Percentiles rank a stretch among this genome's conserved stretches.
Conservation (phyloP, 2,888 invertebrate species). For the Yponomeuta evonymella region DNA sequence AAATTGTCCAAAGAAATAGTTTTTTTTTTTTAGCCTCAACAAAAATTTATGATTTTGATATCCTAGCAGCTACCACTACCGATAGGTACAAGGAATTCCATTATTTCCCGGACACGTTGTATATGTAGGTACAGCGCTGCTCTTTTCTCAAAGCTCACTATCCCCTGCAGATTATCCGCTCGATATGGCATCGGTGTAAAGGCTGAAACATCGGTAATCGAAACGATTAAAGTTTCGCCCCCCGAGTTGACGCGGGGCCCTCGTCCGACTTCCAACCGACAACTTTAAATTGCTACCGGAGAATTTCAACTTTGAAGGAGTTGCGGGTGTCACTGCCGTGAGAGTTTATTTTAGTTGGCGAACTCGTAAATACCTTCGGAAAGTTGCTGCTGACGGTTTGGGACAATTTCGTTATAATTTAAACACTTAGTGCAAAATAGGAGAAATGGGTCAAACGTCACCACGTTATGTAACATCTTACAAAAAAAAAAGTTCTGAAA, state of each 20-base stretch:
- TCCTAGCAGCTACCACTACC: too few relatives aligned
- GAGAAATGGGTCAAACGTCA: too few relatives aligned
- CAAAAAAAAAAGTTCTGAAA: too few relatives aligned
- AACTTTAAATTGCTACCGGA: constrained; percentile 72
- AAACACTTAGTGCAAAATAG: too few relatives aligned
- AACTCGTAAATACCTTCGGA: constrained; percentile 13
- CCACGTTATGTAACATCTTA: too few relatives aligned
- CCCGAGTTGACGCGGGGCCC: constrained; percentile 41
- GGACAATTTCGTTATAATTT: constrained; percentile 3
- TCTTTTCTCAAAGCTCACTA: background rate
- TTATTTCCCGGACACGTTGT: too few relatives aligned
- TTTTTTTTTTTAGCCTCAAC: too few relatives aligned
- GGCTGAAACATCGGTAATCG: constrained; percentile 59
- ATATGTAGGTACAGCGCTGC: too few relatives aligned
- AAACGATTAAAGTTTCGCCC: constrained; percentile 69
- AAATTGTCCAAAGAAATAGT: too few relatives aligned
- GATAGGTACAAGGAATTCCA: too few relatives aligned
- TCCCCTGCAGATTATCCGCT: background rate
- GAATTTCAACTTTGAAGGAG: constrained; percentile 41
- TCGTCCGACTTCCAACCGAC: constrained; percentile 18
- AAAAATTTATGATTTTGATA: too few relatives aligned
- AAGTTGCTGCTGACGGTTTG: constrained; percentile 13
- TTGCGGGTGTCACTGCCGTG: constrained; percentile 20
- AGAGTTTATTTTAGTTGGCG: constrained; percentile 20
- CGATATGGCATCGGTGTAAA: constrained; percentile 5